Conservation (phyloP, 23 tunicate genomes). For the Trididemnum clinides region DNA sequence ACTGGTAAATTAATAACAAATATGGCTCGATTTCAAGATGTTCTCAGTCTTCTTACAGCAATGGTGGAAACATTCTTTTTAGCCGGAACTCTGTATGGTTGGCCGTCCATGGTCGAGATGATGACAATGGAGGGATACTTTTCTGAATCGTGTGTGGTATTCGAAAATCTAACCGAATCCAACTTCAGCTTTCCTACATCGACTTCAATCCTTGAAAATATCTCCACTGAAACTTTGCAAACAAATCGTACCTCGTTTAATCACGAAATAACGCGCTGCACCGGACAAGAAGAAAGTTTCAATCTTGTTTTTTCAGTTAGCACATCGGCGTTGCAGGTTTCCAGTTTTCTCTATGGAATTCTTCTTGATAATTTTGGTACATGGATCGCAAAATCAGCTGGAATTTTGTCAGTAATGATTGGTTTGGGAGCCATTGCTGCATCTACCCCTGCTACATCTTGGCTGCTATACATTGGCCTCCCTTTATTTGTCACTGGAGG, state of each 20-base stretch:
- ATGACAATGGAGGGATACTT: conserved; percentile 44
- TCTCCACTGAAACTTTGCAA: not conserved
- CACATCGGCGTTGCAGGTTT: conserved; percentile 25
- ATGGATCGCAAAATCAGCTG: conserved; percentile 38
- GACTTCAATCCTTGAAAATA: not conserved
- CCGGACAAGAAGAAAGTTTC: conserved; percentile 20
- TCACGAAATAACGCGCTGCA: not conserved
- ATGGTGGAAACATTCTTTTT: conserved; percentile 43
- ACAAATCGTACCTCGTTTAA: not conserved
- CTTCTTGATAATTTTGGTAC: conserved; percentile 52
- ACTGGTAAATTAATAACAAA: too few species aligned
- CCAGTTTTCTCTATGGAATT: conserved; percentile 41
- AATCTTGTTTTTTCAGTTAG: conserved; percentile 38
- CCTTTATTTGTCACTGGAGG: conserved; percentile 46
- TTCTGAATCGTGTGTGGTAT: not conserved
- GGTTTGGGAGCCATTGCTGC: conserved; percentile 25
- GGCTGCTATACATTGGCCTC: conserved; percentile 41
- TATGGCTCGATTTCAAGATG: conserved; percentile 3
- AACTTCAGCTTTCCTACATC: not conserved
- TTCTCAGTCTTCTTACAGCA: conserved; percentile 34
- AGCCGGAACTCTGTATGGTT: conserved; percentile 55
- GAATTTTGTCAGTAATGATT: conserved; percentile 5
- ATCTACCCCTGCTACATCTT: conserved; percentile 33
- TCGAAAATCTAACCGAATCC: not conserved
- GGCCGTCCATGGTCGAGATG: conserved; percentile 54